Evolutionary conservation across 2,113 vertebrate genomes (phyloP).

Genomic region (Apteryx owenii): DNA sequence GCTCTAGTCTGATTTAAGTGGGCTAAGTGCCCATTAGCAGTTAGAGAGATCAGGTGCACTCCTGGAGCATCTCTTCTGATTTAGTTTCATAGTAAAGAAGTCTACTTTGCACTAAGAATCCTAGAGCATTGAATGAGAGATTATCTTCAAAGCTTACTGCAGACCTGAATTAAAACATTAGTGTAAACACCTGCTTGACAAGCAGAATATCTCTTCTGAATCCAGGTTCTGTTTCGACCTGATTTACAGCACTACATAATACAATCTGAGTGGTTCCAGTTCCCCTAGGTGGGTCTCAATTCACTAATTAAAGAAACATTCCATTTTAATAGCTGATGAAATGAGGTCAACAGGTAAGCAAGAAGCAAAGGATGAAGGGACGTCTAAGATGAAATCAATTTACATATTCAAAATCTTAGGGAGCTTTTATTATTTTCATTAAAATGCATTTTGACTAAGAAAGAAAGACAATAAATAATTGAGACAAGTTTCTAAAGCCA

Average conservation of each 20-base stretch:
- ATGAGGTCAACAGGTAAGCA: slow-evolving; percentile 30
- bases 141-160: slow-evolving; percentile 45
- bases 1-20: background rate
- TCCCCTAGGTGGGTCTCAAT: background rate
- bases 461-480: background rate
- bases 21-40: slow-evolving; percentile 32
- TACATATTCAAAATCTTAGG: background rate
- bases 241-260: slow-evolving; percentile 12
- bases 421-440: background rate
- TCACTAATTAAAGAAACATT: slow-evolving; percentile 38
- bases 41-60: background rate
- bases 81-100: background rate
- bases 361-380: background rate
- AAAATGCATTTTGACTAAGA: background rate
- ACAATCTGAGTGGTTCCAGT: background rate
- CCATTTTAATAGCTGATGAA: background rate
- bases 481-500: background rate
- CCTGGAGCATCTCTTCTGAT: background rate
- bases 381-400: background rate
- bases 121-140: background rate
- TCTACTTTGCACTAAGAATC: slow-evolving; percentile 34
- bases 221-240: slow-evolving; percentile 1
- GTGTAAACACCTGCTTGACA: slow-evolving; percentile 48
- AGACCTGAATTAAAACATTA: slow-evolving; percentile 52
- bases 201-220: background rate